These are phyloP conservation scores for Cynodonichthys magdalenae DNA, from an alignment of 2,797 vertebrate genomes.

Conservation along the genomic window DNA sequence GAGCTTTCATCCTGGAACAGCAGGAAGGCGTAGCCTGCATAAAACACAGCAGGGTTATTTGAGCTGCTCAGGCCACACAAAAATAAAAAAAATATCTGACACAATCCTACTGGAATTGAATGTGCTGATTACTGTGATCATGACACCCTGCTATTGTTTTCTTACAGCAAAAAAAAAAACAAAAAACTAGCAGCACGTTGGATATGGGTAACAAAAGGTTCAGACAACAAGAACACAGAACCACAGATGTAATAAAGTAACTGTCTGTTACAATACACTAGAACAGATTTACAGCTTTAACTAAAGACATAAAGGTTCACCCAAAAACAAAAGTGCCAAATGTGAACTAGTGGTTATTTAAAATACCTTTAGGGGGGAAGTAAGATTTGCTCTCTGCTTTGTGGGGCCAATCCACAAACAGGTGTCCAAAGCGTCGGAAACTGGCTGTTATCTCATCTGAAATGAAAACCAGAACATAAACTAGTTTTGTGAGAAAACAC, in stretches of 20 bases:
- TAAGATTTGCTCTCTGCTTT: conserved; percentile 99
- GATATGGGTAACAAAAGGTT: conserved; percentile 23
- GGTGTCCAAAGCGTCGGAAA: conserved; percentile 97
- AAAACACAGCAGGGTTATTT: conserved; percentile 40
- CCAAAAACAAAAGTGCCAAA: not conserved
- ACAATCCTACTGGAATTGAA: conserved; percentile 31
- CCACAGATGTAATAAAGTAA: not conserved
- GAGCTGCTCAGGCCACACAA: conserved; percentile 8
- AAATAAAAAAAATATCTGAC: conserved; percentile 13
- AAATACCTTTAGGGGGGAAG: conserved; percentile 96
- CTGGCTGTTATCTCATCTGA: conserved; percentile 98
- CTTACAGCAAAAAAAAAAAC: not conserved
- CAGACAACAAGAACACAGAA: conserved; percentile 17
- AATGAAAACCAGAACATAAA: conserved; percentile 22
- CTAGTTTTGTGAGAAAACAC: not conserved
- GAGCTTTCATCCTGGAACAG: conserved; percentile 99
- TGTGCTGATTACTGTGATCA: conserved; percentile 22
- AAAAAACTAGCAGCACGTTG: conserved; percentile 18
- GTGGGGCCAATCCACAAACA: conserved; percentile 99
- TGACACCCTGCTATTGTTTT: not conserved
- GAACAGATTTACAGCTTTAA: too few species aligned
- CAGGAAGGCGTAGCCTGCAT: conserved; percentile 95
- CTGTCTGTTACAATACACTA: too few species aligned
- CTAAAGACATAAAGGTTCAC: not conserved
- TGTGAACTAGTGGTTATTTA: not conserved